Base-by-base conservation (phyloP, 1,140 invertebrate species). In the Leptinotarsa defecta region DNA sequence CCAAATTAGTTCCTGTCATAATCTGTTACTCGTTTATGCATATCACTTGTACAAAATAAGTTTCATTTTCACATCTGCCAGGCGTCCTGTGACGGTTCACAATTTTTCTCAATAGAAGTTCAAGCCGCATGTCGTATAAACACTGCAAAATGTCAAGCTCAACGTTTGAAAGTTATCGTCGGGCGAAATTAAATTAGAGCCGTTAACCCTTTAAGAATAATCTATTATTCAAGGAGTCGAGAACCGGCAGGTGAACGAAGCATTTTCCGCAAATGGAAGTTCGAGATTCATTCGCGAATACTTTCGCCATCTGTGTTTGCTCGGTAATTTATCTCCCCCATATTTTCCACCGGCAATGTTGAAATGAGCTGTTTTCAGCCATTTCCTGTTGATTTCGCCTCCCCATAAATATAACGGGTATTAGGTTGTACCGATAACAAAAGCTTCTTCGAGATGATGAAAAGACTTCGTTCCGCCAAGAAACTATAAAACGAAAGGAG, bases 261-360 rank as follows among this genome's bases (percentile, higher is more conserved):
- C 52, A 57, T 57, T 57, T 57, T n/a, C 52, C 52, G 52, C 52
- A 57, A 57, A 57, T 57, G 52, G 52, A 57, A 57, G 52, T 19
- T 57, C 13, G n/a, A 15, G 15, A 17, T 57, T 19, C 52, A 57
- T 57, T 57, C 52, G 52, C 15, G 6, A 57, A 57, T 57, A 57
- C 52, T 57, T 57, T 19, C 52, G 52, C 52, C 52, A 57, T 57
- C 52, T 57, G 52, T 57, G 52, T 19, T 57, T 57, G 52, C 52
- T 57, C 52, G 15, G 52, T 57, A 57, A 57, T 57, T 57, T 57
- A 57, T 57, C n/a, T 57, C 13, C 52, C 52, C n/a, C 52, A 57
- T 57, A 57, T 57, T 57, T 57, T 43, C 34, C 52, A 17, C 6
- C 52, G 52, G 52, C 52, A 57, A 57, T n/a, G 52, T 57, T 6